Evolutionary conservation across 1,140 invertebrate species (phyloP), one percentile per base, ranked within the genome.

Genomic region (Habropoda laboriosa): DNA sequence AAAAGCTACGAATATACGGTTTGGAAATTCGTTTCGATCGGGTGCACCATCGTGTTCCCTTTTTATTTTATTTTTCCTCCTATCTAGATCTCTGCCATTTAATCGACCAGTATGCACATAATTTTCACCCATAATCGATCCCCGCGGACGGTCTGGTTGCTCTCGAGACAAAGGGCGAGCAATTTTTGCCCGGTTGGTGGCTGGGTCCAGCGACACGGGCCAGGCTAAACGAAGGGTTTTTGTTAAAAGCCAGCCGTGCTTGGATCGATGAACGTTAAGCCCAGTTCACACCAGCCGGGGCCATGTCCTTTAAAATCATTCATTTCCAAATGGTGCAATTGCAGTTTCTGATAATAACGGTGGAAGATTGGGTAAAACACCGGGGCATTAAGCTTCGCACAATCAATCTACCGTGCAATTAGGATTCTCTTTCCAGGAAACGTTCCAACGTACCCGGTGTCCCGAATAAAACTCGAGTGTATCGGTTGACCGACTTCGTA

Each of bases 221-320:
- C 35, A 61, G n/a, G 35, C 51, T 24, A 73, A 71, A 32, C 38
- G 42, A 57, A 27, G 18, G 63, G 30, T 72, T 79, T 79, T 79
- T 51, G 57, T 79, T 63, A 61, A 55, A 77, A 42, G 55, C 45
- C 45, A 45, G 16, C 57, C 76, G 16, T 5, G 57, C 10, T 3
- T 42, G 47, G 76, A 79, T 79, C 67, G 76, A 79, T 72, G 38
- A 35, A 72, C 57, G 27, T 79, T 42, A 79, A 27, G 30, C 53
- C 24, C 5, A 45, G 76, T 61, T 38, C 76, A 63, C 68, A n/a
- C 21, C n/a, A n/a, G n/a, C n/a, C n/a, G n/a, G n/a, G n/a, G n/a
- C n/a, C n/a, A n/a, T n/a, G n/a, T n/a, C n/a, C n/a, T n/a, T n/a
- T n/a, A n/a, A n/a, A n/a, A n/a, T n/a, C n/a, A n/a, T n/a, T n/a